These are phyloP conservation scores for Diloba caeruleocephala DNA, from an alignment of 2,888 invertebrate genomes.

Conservation along the genomic window DNA sequence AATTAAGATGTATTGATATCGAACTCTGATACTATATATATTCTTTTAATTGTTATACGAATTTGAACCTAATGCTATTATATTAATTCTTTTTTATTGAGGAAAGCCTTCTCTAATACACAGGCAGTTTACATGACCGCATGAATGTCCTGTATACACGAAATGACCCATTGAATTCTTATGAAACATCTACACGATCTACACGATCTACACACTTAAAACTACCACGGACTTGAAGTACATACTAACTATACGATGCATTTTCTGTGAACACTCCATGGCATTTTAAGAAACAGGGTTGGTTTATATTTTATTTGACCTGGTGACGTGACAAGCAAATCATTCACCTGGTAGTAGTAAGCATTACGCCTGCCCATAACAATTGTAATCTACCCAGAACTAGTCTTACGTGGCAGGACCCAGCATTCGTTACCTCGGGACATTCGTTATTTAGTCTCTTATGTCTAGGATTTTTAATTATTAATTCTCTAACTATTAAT, in stretches of 20 bases:
- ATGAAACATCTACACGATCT: conserved; percentile 40
- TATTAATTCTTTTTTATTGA: conserved; percentile 20
- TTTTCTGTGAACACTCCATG: no score
- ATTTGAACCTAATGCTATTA: conserved; percentile 30
- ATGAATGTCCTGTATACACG: conserved; percentile 31
- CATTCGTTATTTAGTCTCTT: no score
- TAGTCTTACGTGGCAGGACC: no score
- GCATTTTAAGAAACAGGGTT: not conserved
- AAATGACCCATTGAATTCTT: conserved; percentile 42
- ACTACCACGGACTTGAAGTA: conserved; percentile 16
- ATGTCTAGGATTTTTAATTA: no score
- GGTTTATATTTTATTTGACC: not conserved
- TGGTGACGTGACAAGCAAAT: no score
- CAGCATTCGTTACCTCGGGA: no score
- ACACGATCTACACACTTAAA: no score
- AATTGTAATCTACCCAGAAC: no score
- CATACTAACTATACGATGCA: no score
- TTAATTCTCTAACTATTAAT: no score
- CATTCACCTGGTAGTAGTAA: no score
- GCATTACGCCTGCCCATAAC: no score
- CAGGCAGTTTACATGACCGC: conserved; percentile 45
- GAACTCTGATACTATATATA: conserved; percentile 47
- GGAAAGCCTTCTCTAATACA: conserved; percentile 34
- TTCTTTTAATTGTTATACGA: conserved; percentile 24
- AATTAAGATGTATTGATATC: conserved; percentile 56